Percentiles rank a stretch among this genome's conserved stretches.
phyloP scores from a whole-genome alignment of 2,888 invertebrate species.

The Oasisia sp. region DNA sequence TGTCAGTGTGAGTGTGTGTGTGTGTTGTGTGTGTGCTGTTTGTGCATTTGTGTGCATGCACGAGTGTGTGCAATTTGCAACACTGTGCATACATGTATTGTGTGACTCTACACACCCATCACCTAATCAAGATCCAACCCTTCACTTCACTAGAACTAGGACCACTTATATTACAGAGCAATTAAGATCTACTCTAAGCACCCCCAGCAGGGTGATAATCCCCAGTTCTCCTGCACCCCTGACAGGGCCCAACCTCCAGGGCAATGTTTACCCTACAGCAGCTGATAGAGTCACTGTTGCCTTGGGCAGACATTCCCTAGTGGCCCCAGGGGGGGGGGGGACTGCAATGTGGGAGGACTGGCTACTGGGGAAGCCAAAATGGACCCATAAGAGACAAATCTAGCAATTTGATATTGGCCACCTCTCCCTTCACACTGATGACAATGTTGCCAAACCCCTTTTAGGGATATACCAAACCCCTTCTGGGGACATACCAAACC shows the following conservation, averaged over 20 bases:
- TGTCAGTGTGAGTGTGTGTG: not conserved
- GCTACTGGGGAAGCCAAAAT: not conserved
- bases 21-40: not conserved
- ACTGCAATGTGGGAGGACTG: no score
- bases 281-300: not conserved
- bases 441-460: no score
- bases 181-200: not conserved
- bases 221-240: not conserved
- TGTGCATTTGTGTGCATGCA: not conserved
- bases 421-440: no score
- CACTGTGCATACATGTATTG: not conserved
- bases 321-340: not conserved
- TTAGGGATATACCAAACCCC: no score
- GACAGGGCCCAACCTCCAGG: not conserved
- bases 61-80: not conserved
- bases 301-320: not conserved
- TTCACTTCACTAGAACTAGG: not conserved
- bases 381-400: not conserved
- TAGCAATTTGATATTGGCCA: not conserved
- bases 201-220: slow-evolving; percentile 3
- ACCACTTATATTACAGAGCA: not conserved
- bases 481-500: no score
- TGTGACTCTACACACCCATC: no score
- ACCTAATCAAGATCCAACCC: not conserved
- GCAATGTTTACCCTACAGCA: slow-evolving; percentile 14